Evolutionary conservation across 23 tunicate genomes (phyloP).

Genomic region (Corella eumyota): DNA sequence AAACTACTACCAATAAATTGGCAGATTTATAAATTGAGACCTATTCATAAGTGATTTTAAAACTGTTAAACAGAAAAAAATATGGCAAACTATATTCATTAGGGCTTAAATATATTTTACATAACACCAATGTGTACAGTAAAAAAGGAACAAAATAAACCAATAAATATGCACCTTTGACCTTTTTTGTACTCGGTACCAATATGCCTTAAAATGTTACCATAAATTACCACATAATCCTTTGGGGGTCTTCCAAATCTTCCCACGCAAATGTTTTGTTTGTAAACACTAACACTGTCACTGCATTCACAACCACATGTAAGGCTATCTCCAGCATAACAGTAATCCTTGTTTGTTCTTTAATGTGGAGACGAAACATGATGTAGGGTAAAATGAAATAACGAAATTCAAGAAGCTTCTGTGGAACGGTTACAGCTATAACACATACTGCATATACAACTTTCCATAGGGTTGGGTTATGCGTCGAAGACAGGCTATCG

Average conservation of each 20-base stretch:
- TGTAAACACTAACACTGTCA: conserved; percentile 42
- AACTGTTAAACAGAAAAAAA: no score
- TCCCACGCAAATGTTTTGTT: conserved; percentile 67
- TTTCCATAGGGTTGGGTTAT: conserved; percentile 30
- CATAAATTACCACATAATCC: conserved; percentile 91
- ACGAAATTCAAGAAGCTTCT: conserved; percentile 60
- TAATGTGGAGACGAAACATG: conserved; percentile 53
- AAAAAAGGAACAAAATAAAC: no score
- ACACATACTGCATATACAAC: conserved; percentile 42
- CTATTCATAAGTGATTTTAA: no score
- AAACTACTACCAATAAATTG: no score
- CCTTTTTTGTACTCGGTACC: no score
- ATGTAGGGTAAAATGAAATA: conserved; percentile 75
- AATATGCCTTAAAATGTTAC: no score
- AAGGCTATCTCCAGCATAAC: conserved; percentile 42
- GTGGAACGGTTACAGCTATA: conserved; percentile 28
- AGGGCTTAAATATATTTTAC: no score
- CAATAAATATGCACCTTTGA: no score
- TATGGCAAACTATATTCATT: no score
- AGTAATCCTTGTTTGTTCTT: conserved; percentile 1
- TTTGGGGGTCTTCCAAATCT: conserved; percentile 51
- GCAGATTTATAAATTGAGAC: no score
- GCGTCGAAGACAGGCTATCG: conserved; percentile 25
- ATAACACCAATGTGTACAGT: no score
- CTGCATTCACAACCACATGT: conserved; percentile 23